Conservation (phyloP, 2,113 vertebrate genomes). For the Centrocercus urophasianus region DNA sequence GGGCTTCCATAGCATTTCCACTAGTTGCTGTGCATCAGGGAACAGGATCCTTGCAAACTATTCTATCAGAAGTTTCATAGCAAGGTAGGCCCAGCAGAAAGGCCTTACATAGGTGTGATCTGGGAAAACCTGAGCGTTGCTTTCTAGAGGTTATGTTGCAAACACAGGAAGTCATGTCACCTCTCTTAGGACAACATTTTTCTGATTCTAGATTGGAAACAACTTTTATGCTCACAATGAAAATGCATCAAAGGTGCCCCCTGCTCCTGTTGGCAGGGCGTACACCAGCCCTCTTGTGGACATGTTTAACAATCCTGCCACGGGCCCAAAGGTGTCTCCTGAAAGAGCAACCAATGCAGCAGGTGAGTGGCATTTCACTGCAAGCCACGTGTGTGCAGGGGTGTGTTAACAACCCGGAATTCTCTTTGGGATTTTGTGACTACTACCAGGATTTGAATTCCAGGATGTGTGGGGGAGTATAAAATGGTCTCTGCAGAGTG, state of each 20-base stretch:
- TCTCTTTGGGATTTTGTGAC: not conserved
- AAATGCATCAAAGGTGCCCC: slow-evolving; percentile 80
- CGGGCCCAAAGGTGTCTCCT: slow-evolving; percentile 57
- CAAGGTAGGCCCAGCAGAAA: not conserved
- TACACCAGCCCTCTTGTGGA: slow-evolving; percentile 89
- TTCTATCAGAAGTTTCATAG: not conserved
- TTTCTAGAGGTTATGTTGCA: not conserved
- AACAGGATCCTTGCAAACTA: not conserved
- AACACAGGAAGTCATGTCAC: not conserved
- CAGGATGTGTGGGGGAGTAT: accelerated
- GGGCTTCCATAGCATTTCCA: not conserved
- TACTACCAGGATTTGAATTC: accelerated
- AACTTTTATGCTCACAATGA: slow-evolving; percentile 69
- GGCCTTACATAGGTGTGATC: accelerated
- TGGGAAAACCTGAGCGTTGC: not conserved
- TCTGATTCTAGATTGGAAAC: slow-evolving; percentile 62
- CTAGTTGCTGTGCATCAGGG: not conserved
- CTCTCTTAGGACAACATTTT: not conserved
- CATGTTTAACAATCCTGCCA: slow-evolving; percentile 89
- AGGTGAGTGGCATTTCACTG: slow-evolving; percentile 74
- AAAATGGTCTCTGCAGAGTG: not conserved
- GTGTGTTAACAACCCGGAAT: accelerated
- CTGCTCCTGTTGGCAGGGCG: slow-evolving; percentile 84
- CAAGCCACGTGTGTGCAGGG: not conserved
- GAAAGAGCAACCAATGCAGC: slow-evolving; percentile 74